Base-by-base conservation (phyloP, 1,140 invertebrate species). In the Tribolium castaneum region DNA sequence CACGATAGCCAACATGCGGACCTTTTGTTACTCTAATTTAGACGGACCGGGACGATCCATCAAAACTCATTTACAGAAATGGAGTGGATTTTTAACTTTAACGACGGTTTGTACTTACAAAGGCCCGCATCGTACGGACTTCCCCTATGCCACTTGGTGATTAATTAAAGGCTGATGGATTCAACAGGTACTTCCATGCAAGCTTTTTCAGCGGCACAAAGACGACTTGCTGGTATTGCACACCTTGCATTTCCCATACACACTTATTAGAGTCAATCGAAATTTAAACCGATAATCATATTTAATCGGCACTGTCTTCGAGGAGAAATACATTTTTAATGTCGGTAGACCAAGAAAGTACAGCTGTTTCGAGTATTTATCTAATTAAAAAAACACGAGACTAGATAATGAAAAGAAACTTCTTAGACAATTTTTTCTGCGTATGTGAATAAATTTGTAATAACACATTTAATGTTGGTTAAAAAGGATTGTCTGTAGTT, bases 1-100 rank as follows among this genome's bases (percentile, higher is more conserved):
- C 59, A 66, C 59, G 56, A 62, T 62, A 30, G n/a, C 19, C 14
- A 30, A 66, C 30, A 34, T 66, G 59, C 25, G 59, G 59, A 30
- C 59, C 56, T 62, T 50, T 62, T 62, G 16, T 62, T 25, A 30
- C 56, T 62, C 56, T 66, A 66, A 66, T 66, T 66, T 66, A 12
- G 59, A 35, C 12, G 10, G 30, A 35, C 59, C 9, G 19, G n/a
- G 19, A 5, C 59, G 59, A 66, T 66, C 25, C 30, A 66, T 66
- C 59, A 66, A 66, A 66, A 12, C 35, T 14, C 5, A 59, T 59
- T 59, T 59, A 59, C 54, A 45, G 9, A n/a, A 45, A 45, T 45
- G 7, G 7, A 59, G 10, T 4, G 19, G 19, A n/a, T 59, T 59
- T 59, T 19, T n/a, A 25, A 14, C 49, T 14, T 9, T 50, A 12